These are phyloP conservation scores for Hyposmocoma kahamanoa DNA, from an alignment of 1,140 invertebrate genomes.

Conservation along the genomic window DNA sequence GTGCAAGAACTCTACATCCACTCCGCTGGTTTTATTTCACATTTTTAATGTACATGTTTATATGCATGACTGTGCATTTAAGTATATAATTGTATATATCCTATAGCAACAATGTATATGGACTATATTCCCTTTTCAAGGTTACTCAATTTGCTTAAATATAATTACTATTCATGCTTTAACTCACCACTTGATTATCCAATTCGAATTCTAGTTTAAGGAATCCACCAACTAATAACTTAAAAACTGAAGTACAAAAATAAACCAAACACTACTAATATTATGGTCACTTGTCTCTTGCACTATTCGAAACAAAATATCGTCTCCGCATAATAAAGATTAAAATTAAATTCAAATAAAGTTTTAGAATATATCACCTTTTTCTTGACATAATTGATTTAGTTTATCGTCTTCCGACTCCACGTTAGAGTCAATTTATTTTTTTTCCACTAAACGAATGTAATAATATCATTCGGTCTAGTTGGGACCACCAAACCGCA, in stretches of 20 bases:
- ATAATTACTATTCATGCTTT: too few species aligned
- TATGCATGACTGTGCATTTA: too few species aligned
- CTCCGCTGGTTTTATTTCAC: too few species aligned
- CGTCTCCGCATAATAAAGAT: slow-evolving; percentile 7
- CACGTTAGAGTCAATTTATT: slow-evolving; percentile 28
- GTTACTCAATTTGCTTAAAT: too few species aligned
- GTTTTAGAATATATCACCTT: slow-evolving; percentile 43
- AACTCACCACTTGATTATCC: slow-evolving; percentile 2
- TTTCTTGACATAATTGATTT: slow-evolving; percentile 50
- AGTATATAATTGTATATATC: too few species aligned
- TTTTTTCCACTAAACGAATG: slow-evolving; percentile 33
- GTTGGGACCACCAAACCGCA: slow-evolving; percentile 44
- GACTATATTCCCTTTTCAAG: too few species aligned
- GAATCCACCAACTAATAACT: background rate
- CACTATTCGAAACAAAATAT: background rate
- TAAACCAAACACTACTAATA: background rate
- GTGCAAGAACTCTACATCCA: too few species aligned
- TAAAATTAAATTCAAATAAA: slow-evolving; percentile 15
- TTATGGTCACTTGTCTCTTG: slow-evolving; percentile 7
- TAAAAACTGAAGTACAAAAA: background rate
- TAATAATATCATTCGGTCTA: slow-evolving; percentile 37
- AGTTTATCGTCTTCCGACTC: slow-evolving; percentile 27
- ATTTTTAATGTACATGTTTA: too few species aligned
- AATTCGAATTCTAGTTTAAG: slow-evolving; percentile 7
- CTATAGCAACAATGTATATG: too few species aligned